Percentiles rank a stretch among this genome's conserved stretches.
Conservation (phyloP, 2,888 invertebrate genomes). For the Lithodes maja region DNA sequence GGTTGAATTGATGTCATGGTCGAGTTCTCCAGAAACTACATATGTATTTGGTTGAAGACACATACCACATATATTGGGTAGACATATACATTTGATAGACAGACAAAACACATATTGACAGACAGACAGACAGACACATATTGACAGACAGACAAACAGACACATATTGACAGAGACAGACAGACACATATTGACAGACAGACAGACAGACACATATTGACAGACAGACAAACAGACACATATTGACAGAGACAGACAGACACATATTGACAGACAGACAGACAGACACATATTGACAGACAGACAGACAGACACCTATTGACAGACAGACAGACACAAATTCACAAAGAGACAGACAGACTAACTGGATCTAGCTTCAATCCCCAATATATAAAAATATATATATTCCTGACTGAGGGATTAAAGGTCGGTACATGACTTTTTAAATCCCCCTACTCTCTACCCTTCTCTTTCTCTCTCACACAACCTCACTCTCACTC, state of each 20-base stretch:
- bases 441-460: neutral
- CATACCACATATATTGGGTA: no score
- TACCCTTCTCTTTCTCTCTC: neutral
- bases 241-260: neutral
- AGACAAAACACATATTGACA: neutral
- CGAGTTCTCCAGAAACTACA: no score
- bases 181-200: neutral
- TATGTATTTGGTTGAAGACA: no score
- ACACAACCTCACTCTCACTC: no score
- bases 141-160: no score
- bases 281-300: neutral
- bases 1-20: no score
- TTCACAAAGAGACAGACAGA: neutral
- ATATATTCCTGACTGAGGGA: neutral
- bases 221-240: neutral
- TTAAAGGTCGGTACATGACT: neutral
- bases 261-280: neutral
- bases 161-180: neutral
- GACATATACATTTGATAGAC: no score
- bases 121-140: neutral
- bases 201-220: no score
- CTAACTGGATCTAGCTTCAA: neutral
- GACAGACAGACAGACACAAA: neutral
- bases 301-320: neutral
- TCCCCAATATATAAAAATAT: no score